Evolutionary conservation across 2,888 invertebrate genomes (phyloP).

Genomic region (Fissipunctia ypsillon): DNA sequence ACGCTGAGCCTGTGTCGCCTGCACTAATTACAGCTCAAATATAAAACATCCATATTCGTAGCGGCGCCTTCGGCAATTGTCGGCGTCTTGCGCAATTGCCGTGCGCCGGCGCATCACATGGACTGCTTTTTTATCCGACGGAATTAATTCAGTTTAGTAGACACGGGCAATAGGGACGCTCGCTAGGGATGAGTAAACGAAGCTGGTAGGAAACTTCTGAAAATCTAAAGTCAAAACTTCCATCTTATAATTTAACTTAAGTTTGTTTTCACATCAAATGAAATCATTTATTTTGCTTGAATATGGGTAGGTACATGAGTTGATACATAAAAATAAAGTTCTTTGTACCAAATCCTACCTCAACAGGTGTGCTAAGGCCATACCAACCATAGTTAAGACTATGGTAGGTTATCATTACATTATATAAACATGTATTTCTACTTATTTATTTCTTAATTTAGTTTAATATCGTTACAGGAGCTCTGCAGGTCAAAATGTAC

Average conservation of each 20-base stretch:
- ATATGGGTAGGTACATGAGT: background rate
- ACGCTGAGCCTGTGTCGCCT: constrained; percentile 34
- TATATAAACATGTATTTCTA: too few relatives aligned
- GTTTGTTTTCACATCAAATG: background rate
- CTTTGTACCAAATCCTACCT: background rate
- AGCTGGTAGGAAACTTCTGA: background rate
- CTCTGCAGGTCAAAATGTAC: background rate
- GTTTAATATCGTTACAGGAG: background rate
- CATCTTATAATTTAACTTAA: background rate
- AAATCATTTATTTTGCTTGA: background rate
- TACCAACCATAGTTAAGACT: too few relatives aligned
- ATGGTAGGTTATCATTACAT: too few relatives aligned
- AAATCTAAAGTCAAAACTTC: background rate
- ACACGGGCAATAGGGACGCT: constrained; percentile 6
- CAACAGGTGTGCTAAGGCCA: too few relatives aligned
- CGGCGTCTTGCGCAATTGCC: constrained; percentile 75
- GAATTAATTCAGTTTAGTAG: constrained; percentile 67
- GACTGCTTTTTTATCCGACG: constrained; percentile 58
- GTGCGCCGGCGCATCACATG: constrained; percentile 63
- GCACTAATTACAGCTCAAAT: constrained; percentile 59
- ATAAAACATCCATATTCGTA: constrained; percentile 62
- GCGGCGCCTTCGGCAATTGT: constrained; percentile 74
- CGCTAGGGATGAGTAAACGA: background rate
- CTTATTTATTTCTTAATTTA: background rate
- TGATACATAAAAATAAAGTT: background rate